A percentile compares a stretch with the other conserved stretches of the same genome.
Conservation (phyloP, 1,140 invertebrate species). For the Macrobrachium rosenbergii region DNA sequence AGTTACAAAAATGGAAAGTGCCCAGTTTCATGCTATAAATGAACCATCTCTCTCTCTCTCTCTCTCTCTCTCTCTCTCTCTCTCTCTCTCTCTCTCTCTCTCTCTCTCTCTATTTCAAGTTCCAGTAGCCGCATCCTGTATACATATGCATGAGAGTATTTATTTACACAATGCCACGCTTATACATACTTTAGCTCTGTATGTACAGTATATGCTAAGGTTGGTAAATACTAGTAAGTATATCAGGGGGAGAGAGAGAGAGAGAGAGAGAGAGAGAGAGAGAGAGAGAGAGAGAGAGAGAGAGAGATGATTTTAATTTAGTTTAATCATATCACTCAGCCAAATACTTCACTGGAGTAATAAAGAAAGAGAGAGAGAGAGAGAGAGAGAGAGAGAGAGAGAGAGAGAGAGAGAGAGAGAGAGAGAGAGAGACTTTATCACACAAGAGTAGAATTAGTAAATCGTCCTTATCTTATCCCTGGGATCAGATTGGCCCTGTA, state of each 20-base stretch:
- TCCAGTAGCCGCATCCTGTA: background rate
- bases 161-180: background rate
- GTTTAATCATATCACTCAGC: too few relatives aligned
- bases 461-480: too few relatives aligned
- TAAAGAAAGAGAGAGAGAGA: conserved; percentile 34
- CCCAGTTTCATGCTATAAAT: too few relatives aligned
- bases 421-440: background rate
- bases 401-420: background rate
- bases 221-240: background rate
- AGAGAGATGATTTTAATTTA: too few relatives aligned
- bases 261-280: conserved; percentile 13
- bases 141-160: background rate
- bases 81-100: conserved; percentile 17
- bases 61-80: conserved; percentile 12
- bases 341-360: too few relatives aligned
- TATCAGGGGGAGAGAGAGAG: conserved; percentile 9
- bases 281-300: too few relatives aligned
- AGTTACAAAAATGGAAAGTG: too few relatives aligned
- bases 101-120: conserved; percentile 20
- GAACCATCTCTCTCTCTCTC: background rate
- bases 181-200: background rate
- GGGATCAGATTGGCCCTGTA: too few relatives aligned
- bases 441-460: background rate
- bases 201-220: background rate
- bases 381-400: background rate